Percentiles rank a stretch among this genome's conserved stretches.
Evolutionary conservation across 1,140 invertebrate genomes (phyloP).

Genomic region (Polypedilum pembai): DNA sequence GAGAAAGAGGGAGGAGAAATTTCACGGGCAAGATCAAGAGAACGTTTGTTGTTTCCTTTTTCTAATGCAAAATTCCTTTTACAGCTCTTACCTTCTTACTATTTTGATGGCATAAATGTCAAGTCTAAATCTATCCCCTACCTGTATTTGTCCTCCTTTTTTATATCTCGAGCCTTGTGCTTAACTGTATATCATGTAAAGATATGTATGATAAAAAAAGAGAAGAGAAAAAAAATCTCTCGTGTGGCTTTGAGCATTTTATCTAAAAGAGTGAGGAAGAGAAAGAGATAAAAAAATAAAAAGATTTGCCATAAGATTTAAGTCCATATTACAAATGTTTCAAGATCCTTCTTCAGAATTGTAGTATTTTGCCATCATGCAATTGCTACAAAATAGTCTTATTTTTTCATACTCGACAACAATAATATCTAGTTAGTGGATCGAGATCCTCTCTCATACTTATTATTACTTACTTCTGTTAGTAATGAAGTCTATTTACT

Average conservation of each 20-base stretch:
- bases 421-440: too few relatives aligned
- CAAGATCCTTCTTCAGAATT: background rate
- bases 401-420: too few relatives aligned
- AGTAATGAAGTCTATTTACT: too few relatives aligned
- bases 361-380: background rate
- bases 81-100: background rate
- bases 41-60: background rate
- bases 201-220: background rate
- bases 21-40: background rate
- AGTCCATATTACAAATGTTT: constrained; percentile 12
- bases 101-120: constrained; percentile 7
- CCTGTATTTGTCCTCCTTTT: background rate
- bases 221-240: background rate
- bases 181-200: background rate
- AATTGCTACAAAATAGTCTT: too few relatives aligned
- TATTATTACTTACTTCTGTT: too few relatives aligned
- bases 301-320: constrained; percentile 6
- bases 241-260: background rate
- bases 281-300: background rate
- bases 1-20: background rate
- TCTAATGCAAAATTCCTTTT: background rate
- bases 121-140: background rate
- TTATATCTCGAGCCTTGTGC: background rate
- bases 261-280: background rate
- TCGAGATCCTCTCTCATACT: too few relatives aligned